A percentile compares a stretch with the other conserved stretches of the same genome.
Conservation (phyloP, 53 echinoderm and acorn worm species). For the Holothuria leucospilota region DNA sequence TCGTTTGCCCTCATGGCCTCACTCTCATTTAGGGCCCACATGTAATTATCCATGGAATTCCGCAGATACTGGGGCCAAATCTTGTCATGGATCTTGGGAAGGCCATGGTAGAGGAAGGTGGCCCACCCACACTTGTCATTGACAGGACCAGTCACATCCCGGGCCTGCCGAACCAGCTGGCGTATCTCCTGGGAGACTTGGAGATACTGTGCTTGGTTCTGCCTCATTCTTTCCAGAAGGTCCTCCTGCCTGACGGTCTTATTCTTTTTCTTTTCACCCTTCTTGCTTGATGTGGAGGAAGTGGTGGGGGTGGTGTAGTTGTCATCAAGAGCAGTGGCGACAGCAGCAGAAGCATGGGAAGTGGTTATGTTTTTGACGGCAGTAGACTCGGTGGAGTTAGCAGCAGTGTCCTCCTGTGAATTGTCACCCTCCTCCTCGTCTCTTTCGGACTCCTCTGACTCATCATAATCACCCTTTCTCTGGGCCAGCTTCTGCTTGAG, state of each 20-base stretch:
- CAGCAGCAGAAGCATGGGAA: slow-evolving; percentile 5
- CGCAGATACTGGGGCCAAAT: slow-evolving; percentile 6
- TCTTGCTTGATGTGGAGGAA: slow-evolving; percentile 7
- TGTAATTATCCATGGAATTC: slow-evolving; percentile 14
- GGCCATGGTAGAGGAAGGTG: slow-evolving; percentile 3
- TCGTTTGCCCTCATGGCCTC: slow-evolving; percentile 14
- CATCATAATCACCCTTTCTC: too few relatives aligned
- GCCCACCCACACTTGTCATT: slow-evolving; percentile 8
- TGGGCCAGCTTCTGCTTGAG: too few relatives aligned
- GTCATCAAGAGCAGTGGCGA: slow-evolving; percentile 3
- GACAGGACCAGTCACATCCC: slow-evolving; percentile 9
- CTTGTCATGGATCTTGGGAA: slow-evolving; percentile 10
- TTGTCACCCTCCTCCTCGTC: too few relatives aligned
- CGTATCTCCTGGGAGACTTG: slow-evolving; percentile 14
- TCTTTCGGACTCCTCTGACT: too few relatives aligned
- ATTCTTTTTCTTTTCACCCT: slow-evolving; percentile 8
- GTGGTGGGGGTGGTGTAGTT: slow-evolving; percentile 14
- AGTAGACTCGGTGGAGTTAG: slow-evolving; percentile 10
- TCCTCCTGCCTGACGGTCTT: slow-evolving; percentile 14
- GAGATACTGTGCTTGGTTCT: slow-evolving; percentile 14
- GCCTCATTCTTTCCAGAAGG: slow-evolving; percentile 10
- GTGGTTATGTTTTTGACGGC: slow-evolving; percentile 7
- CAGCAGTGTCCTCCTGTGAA: background rate
- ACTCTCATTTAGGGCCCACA: slow-evolving; percentile 10
- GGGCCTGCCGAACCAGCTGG: background rate